These are phyloP conservation scores for Mystacides longicornis DNA, from an alignment of 2,888 invertebrate species.

Conservation along the genomic window DNA sequence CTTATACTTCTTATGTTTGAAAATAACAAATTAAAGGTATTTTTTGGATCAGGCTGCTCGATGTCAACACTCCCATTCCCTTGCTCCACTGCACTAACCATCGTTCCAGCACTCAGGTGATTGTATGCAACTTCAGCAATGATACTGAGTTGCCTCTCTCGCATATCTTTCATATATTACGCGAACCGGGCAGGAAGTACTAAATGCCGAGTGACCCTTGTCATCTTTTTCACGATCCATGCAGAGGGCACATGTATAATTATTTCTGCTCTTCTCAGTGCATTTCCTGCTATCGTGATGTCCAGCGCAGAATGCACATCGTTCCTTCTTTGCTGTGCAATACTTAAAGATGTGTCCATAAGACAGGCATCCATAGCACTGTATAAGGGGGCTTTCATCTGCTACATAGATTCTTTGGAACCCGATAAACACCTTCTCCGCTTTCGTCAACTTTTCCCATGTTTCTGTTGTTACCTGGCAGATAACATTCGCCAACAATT, in stretches of 20 bases:
- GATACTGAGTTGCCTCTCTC: not conserved
- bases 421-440: conserved; percentile 1
- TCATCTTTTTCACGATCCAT: not conserved
- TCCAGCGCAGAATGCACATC: conserved; percentile 1
- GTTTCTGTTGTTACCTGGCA: not conserved
- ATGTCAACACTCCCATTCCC: not conserved
- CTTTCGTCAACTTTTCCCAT: not conserved
- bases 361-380: not conserved
- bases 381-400: conserved; percentile 1
- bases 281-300: not conserved
- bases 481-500: not conserved
- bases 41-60: not conserved
- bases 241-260: not conserved
- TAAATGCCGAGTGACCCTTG: not conserved
- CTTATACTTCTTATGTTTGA: not conserved
- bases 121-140: not conserved
- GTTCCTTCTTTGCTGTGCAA: not conserved
- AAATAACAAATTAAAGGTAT: not conserved
- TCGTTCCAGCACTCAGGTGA: not conserved
- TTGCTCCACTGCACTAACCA: not conserved
- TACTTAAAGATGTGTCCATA: not conserved
- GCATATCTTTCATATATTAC: not conserved
- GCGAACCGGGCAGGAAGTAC: not conserved
- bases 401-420: not conserved
- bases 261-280: not conserved